Percentiles rank a stretch among this genome's conserved stretches.
Evolutionary conservation across 2,797 vertebrate species (phyloP).

Genomic region (Psittacula echo): DNA sequence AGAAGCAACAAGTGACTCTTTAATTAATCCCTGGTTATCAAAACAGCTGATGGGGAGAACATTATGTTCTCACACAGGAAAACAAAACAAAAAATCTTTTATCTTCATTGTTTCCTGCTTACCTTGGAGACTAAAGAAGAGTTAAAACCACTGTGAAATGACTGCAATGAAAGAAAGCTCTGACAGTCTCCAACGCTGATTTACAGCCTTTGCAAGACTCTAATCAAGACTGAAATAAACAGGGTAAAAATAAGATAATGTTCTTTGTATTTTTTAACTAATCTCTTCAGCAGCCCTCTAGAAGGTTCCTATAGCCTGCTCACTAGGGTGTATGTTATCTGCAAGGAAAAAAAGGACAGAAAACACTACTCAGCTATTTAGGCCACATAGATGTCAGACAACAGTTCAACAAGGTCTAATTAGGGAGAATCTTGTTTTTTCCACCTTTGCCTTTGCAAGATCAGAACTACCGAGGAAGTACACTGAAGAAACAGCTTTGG

Average conservation of each 20-base stretch:
- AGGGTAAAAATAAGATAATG: background rate
- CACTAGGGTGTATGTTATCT: background rate
- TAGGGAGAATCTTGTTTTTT: background rate
- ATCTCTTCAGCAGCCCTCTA: background rate
- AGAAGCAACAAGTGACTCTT: constrained; percentile 38
- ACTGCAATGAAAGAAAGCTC: background rate
- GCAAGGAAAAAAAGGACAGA: background rate
- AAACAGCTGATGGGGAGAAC: constrained; percentile 31
- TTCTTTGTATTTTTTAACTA: background rate
- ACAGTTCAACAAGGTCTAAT: background rate
- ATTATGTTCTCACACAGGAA: constrained; percentile 18
- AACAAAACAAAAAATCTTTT: background rate
- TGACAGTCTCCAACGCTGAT: constrained; percentile 9
- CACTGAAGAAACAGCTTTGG: background rate
- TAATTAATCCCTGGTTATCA: constrained; percentile 64
- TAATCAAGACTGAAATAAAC: constrained; percentile 55
- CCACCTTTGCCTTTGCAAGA: background rate
- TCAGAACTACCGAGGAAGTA: background rate
- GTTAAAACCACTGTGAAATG: background rate
- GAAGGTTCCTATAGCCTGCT: background rate
- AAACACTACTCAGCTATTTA: background rate
- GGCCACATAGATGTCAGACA: rapidly evolving
- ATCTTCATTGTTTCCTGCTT: background rate
- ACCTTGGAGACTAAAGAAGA: background rate
- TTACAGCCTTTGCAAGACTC: constrained; percentile 50